A percentile compares a stretch with the other conserved stretches of the same genome.
Evolutionary conservation across 2,888 invertebrate species (phyloP).

Genomic region (Seira sanloemensis): DNA sequence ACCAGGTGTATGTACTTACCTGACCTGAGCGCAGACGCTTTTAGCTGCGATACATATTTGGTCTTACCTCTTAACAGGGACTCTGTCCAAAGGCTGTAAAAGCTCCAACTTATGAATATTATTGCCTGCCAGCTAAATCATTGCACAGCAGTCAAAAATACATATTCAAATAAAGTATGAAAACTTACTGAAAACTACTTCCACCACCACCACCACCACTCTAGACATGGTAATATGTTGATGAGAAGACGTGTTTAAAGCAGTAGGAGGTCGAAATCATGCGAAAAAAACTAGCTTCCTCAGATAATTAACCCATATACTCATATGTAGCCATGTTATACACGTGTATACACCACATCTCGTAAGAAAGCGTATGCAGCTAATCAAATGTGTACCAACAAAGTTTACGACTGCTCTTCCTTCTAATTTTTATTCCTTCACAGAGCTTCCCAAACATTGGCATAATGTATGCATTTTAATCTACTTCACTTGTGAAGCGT

Average conservation of each 20-base stretch:
- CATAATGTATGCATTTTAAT: conserved; percentile 12
- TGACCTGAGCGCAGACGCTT: neutral
- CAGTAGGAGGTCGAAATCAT: conserved; percentile 73
- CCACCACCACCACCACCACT: conserved; percentile 17
- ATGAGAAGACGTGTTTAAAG: conserved; percentile 71
- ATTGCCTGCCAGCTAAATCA: conserved; percentile 19
- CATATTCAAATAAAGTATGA: conserved; percentile 15
- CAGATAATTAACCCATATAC: conserved; percentile 72
- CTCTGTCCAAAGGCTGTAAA: conserved; percentile 10
- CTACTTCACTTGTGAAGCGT: conserved; percentile 29
- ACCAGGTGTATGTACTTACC: too few relatives aligned
- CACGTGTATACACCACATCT: conserved; percentile 14
- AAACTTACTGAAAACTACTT: conserved; percentile 18
- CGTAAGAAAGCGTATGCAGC: conserved; percentile 11
- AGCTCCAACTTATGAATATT: conserved; percentile 6
- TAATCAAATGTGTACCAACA: neutral
- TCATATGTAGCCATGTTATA: conserved; percentile 14
- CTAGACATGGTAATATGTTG: conserved; percentile 34
- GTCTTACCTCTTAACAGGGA: neutral
- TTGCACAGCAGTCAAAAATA: conserved; percentile 11
- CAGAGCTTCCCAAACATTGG: conserved; percentile 26
- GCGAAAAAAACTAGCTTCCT: conserved; percentile 72
- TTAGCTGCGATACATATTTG: neutral
- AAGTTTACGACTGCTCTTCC: conserved; percentile 16
- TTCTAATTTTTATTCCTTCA: conserved; percentile 10